Evolutionary conservation across 2,888 invertebrate species (phyloP), one percentile per base, ranked within the genome.

Genomic region (Xanthorhoe spadicearia): DNA sequence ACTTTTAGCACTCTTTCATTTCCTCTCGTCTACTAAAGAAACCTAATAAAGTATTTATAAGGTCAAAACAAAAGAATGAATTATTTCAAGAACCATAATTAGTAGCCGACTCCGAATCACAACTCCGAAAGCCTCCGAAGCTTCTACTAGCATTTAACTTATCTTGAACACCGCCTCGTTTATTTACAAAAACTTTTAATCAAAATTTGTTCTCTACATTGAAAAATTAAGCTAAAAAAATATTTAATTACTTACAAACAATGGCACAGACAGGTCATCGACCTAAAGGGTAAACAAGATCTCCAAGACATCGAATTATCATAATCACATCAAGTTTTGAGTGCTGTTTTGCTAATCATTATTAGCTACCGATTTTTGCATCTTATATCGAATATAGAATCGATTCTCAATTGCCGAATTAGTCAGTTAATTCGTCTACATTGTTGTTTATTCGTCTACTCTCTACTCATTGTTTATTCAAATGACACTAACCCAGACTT

Each of bases 391-490:
- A 18, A 56, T 23, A 66, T 64, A 32, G 32, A 32, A 10, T 19
- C 8, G 49, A 55, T 60, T 55, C 59, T 19, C 43, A 64, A 54
- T 59, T 7, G 17, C 5, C 15, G 50, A 55, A 49, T 59, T 38
- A 58, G 48, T 46, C 49, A 28, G 53, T 7, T 13, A 38, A 17
- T 64, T 52, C n/a, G 23, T 49, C 43, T 64, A 32, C 32, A 49
- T 58, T 23, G 53, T 67, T 63, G 59, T 28, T 53, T 57, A 68
- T 64, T 64, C 35, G 28, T 54, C 66, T 6, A 58, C 70, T 70
- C 69, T 72, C 66, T 65, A 64, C 48, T 61, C 53, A 70, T 55
- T 61, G 64, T 70, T 56, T 61, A 53, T 59, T 60, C 64, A 64
- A 56, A 55, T 50, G 49, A 53, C 48, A n/a, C 15, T 48, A 63